Evolutionary conservation across 1,140 invertebrate genomes (phyloP), one percentile per base, ranked within the genome.

Genomic region (Goniozus legneri): DNA sequence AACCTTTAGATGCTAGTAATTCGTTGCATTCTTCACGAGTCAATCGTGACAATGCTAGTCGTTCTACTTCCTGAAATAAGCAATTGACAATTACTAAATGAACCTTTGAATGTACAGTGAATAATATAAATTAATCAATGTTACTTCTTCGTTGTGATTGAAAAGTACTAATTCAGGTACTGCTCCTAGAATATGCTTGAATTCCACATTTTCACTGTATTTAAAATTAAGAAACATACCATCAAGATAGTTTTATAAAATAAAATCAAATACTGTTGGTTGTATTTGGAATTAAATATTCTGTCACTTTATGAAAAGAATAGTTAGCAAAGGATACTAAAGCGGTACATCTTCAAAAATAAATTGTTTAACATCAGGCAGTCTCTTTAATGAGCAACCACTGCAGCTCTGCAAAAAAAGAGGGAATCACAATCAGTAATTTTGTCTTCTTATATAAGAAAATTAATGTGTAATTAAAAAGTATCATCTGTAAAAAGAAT

Each of bases 341-440:
- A 79, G 71, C 8, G 85, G 86, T 15, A 89, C 63, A 62, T 90
- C 87, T 54, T 86, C 77, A 69, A 84, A 84, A 35, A 89, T 83
- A 64, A 90, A 91, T 51, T 77, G 73, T 71, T 86, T 88, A 8
- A 90, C 84, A 70, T 89, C 82, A 14, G 83, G 82, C 16, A 89
- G 74, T 43, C 83, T 76, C 56, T 88, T 89, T 47, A 91, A 66
- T 18, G 80, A 81, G 73, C 88, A 90, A 55, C 87, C 87, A 59
- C 81, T 78, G 65, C 88, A 91, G 60, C 84, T 88, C 87, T 91
- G 75, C 32, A 82, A 81, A n/a, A n/a, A n/a, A n/a, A n/a, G n/a
- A n/a, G n/a, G n/a, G n/a, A n/a, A n/a, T n/a, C n/a, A n/a, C n/a
- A n/a, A n/a, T n/a, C n/a, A n/a, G n/a, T n/a, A n/a, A n/a, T n/a